These are phyloP conservation scores for Drosophila azteca DNA, from an alignment of 1,140 invertebrate species.

Conservation along the genomic window DNA sequence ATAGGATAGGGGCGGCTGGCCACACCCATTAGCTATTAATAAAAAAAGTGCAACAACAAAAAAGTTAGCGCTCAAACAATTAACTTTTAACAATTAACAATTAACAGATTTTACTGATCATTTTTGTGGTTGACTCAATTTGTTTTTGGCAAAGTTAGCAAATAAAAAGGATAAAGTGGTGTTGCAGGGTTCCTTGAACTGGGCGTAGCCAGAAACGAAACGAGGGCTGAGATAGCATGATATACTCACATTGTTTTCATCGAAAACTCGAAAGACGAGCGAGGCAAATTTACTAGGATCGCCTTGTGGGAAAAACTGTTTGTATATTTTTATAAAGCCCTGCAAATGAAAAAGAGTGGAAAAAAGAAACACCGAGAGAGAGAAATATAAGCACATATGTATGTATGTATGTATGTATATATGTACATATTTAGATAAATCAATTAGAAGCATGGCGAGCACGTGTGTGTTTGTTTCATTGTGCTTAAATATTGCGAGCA, in stretches of 20 bases:
- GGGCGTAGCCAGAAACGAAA: constrained; percentile 19
- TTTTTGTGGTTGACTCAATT: constrained; percentile 31
- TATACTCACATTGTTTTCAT: constrained; percentile 97
- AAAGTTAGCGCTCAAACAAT: constrained; percentile 9
- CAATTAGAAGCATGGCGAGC: constrained; percentile 45
- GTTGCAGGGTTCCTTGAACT: not conserved
- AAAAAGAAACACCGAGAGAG: constrained; percentile 7
- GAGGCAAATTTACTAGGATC: constrained; percentile 99
- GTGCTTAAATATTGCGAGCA: constrained; percentile 59
- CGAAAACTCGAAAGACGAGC: constrained; percentile 98
- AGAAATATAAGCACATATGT: not conserved
- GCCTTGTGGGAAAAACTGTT: constrained; percentile 99
- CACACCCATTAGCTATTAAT: constrained; percentile 64
- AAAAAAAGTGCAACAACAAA: constrained; percentile 36
- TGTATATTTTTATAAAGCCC: constrained; percentile 99
- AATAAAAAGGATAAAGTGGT: not conserved
- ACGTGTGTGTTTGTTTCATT: constrained; percentile 26
- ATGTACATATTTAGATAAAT: constrained; percentile 40
- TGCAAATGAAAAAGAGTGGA: constrained; percentile 84
- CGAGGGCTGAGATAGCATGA: too few species aligned
- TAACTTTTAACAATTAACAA: too few species aligned
- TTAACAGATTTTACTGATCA: constrained; percentile 6
- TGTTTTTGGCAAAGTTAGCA: constrained; percentile 27
- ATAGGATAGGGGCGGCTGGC: constrained; percentile 4
- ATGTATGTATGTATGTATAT: not conserved